Evolutionary conservation across 2,888 invertebrate genomes (phyloP).

Genomic region (Kryphioiulus occultus): DNA sequence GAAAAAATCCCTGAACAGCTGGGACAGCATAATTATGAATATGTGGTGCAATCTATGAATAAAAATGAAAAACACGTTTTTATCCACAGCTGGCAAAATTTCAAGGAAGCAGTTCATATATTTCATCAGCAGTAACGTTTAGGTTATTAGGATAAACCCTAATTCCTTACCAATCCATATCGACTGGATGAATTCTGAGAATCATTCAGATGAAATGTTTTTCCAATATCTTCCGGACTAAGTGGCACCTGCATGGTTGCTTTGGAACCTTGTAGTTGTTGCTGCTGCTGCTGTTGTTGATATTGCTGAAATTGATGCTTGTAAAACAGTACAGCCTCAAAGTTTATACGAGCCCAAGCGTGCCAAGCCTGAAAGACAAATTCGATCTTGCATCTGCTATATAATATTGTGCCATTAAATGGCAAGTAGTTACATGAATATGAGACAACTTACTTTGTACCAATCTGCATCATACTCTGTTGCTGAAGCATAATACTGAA

Average conservation of each 20-base stretch:
- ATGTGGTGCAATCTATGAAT: conserved; percentile 60
- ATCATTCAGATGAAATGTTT: conserved; percentile 48
- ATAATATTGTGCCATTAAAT: conserved; percentile 50
- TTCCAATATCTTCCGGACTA: conserved; percentile 38
- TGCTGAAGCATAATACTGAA: conserved; percentile 81
- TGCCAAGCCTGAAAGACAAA: conserved; percentile 80
- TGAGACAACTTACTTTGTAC: conserved; percentile 65
- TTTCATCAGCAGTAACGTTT: too few relatives aligned
- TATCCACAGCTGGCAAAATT: background rate
- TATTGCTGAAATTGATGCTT: conserved; percentile 62
- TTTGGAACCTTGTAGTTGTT: conserved; percentile 45
- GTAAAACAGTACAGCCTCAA: conserved; percentile 83
- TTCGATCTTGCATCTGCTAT: conserved; percentile 10
- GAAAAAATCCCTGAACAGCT: conserved; percentile 95
- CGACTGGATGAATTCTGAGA: conserved; percentile 40
- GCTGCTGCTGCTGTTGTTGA: conserved; percentile 44
- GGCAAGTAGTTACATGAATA: background rate
- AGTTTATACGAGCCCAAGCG: conserved; percentile 97
- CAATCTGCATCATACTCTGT: conserved; percentile 85
- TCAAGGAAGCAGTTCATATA: background rate
- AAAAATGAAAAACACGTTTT: background rate
- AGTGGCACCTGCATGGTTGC: background rate
- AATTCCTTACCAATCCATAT: conserved; percentile 31
- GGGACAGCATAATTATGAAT: conserved; percentile 77
- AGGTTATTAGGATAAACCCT: background rate